These are phyloP conservation scores for Peromyscus polionotus DNA, from an alignment of 2,113 vertebrate species.

Conservation along the genomic window DNA sequence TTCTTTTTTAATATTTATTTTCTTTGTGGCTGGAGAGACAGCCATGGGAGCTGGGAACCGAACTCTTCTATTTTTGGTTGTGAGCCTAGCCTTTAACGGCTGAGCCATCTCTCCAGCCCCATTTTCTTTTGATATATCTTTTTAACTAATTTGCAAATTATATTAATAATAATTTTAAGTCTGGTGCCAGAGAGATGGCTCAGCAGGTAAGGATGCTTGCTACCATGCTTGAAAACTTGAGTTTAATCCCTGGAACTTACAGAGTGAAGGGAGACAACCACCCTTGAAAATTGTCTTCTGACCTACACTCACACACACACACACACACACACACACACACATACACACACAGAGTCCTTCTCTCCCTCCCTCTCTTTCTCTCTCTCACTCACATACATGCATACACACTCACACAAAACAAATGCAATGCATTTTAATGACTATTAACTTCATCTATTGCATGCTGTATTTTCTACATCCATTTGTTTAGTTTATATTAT, in stretches of 20 bases:
- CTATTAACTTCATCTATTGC: background rate
- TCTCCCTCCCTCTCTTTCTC: no score
- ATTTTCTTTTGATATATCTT: conserved; percentile 9
- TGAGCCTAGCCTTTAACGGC: no score
- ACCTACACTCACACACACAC: background rate
- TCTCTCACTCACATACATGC: background rate
- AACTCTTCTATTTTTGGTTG: no score
- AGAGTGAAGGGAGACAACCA: no score
- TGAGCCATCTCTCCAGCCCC: no score
- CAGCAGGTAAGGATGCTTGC: background rate
- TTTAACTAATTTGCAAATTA: conserved; percentile 58
- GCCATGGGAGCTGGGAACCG: no score
- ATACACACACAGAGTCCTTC: background rate
- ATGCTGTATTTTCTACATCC: background rate
- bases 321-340: background rate
- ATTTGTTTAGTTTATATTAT: background rate
- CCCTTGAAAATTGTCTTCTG: background rate
- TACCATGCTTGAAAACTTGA: no score
- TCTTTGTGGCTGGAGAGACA: no score
- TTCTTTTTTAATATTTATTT: background rate
- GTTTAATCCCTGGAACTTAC: background rate
- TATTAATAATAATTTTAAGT: conserved; percentile 23
- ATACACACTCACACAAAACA: background rate
- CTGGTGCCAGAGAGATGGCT: background rate
- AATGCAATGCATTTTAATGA: background rate